A percentile compares a stretch with the other conserved stretches of the same genome.
These are phyloP conservation scores for Sinocyclocheilus rhinocerous DNA, from an alignment of 2,113 vertebrate genomes.

Conservation along the genomic window DNA sequence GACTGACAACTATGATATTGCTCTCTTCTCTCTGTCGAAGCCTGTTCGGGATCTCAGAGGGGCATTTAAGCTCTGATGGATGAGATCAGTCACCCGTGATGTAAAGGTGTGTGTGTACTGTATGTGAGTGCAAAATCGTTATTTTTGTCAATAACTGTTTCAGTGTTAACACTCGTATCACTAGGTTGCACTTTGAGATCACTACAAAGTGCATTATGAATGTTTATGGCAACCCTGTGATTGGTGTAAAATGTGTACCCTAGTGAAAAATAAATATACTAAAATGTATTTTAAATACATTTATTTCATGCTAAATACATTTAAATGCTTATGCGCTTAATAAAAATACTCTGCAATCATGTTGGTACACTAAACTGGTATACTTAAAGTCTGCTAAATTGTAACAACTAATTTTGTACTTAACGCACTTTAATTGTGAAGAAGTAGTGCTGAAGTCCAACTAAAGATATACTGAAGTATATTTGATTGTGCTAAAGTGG, in stretches of 20 bases:
- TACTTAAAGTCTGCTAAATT: too few relatives aligned
- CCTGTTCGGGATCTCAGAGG: background rate
- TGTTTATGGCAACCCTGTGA: background rate
- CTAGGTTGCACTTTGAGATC: background rate
- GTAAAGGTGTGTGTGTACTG: background rate
- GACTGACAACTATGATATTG: constrained; percentile 9
- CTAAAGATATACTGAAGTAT: too few relatives aligned
- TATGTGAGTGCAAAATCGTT: background rate
- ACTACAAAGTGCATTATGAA: background rate
- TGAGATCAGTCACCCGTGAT: background rate
- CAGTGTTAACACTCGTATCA: background rate
- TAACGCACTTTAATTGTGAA: too few relatives aligned
- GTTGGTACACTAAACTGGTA: too few relatives aligned
- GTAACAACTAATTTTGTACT: too few relatives aligned
- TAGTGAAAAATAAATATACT: too few relatives aligned
- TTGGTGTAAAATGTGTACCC: background rate
- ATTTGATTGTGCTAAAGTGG: too few relatives aligned
- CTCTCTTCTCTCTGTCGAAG: constrained; percentile 14
- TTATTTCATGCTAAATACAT: too few relatives aligned
- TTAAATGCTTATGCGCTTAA: too few relatives aligned
- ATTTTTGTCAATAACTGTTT: background rate
- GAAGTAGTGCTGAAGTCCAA: too few relatives aligned
- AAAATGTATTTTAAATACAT: too few relatives aligned
- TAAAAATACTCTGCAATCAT: too few relatives aligned
- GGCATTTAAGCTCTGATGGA: constrained; percentile 4